Conservation (phyloP, 2,888 invertebrate species). For the Colletes collaris region DNA sequence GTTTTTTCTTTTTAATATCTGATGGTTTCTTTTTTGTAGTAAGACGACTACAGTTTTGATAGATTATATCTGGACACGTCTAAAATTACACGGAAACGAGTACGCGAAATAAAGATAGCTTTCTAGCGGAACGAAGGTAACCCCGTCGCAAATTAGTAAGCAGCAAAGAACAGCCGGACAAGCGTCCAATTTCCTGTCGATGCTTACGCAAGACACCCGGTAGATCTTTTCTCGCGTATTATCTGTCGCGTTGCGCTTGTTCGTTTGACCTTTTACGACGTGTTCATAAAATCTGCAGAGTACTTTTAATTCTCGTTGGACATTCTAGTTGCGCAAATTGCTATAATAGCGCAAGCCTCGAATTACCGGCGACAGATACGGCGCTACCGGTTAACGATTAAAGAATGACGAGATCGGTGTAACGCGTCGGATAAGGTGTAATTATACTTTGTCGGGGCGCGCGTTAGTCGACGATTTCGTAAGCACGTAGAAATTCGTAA, state of each 20-base stretch:
- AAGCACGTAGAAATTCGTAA: not conserved
- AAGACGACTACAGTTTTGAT: too few species aligned
- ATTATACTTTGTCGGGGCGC: not conserved
- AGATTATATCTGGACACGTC: too few species aligned
- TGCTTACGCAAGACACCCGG: not conserved
- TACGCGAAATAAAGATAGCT: too few species aligned
- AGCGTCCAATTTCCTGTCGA: not conserved
- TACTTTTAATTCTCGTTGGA: not conserved
- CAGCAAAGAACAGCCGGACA: too few species aligned
- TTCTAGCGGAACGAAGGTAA: too few species aligned
- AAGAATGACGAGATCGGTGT: not conserved
- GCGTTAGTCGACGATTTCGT: constrained; percentile 1
- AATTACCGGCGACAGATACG: constrained; percentile 1
- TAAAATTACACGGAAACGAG: too few species aligned
- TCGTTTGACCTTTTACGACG: too few species aligned
- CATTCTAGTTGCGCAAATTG: constrained; percentile 5
- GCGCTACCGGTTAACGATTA: not conserved
- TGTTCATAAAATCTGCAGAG: not conserved
- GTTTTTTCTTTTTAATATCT: too few species aligned
- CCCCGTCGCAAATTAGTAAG: too few species aligned
- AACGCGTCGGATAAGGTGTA: not conserved
- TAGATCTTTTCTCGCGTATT: too few species aligned
- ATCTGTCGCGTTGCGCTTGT: too few species aligned
- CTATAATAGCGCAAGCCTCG: not conserved
- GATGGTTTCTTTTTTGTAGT: too few species aligned